A percentile compares a stretch with the other conserved stretches of the same genome.
These are phyloP conservation scores for Brenthis ino DNA, from an alignment of 2,888 invertebrate species.

Conservation along the genomic window DNA sequence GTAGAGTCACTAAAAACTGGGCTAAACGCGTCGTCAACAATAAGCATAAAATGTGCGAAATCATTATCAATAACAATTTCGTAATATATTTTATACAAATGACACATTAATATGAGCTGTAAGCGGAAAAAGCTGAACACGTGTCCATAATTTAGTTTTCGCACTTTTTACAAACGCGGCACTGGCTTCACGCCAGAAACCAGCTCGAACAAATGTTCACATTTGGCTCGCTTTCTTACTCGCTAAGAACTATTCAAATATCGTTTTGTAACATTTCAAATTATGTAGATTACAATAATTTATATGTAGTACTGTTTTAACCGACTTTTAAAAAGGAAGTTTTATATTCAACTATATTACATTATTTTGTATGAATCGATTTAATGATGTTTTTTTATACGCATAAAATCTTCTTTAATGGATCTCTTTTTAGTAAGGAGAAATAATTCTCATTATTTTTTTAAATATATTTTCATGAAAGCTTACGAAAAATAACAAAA, in stretches of 20 bases:
- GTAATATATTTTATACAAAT: not conserved
- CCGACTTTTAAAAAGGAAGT: not conserved
- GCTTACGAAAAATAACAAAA: too few species aligned
- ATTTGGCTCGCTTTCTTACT: conserved; percentile 17
- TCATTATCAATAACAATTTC: too few species aligned
- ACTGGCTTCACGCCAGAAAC: conserved; percentile 19
- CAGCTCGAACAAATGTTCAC: conserved; percentile 22
- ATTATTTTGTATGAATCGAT: too few species aligned
- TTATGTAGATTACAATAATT: not conserved
- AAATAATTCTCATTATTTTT: too few species aligned
- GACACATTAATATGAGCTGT: not conserved
- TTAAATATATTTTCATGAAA: too few species aligned
- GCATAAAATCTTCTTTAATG: too few species aligned
- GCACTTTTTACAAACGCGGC: not conserved
- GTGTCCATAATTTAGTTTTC: conserved; percentile 12
- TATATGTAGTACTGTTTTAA: not conserved
- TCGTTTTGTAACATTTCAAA: conserved; percentile 9
- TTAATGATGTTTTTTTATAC: too few species aligned
- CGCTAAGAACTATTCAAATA: conserved; percentile 21
- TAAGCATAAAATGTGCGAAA: too few species aligned
- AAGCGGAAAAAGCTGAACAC: conserved; percentile 15
- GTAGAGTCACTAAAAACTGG: too few species aligned
- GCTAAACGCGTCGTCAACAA: too few species aligned
- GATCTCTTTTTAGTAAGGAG: too few species aligned
- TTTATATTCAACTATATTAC: not conserved